These are phyloP conservation scores for Erythrolamprus reginae DNA, from an alignment of 2,113 vertebrate species.

Conservation along the genomic window DNA sequence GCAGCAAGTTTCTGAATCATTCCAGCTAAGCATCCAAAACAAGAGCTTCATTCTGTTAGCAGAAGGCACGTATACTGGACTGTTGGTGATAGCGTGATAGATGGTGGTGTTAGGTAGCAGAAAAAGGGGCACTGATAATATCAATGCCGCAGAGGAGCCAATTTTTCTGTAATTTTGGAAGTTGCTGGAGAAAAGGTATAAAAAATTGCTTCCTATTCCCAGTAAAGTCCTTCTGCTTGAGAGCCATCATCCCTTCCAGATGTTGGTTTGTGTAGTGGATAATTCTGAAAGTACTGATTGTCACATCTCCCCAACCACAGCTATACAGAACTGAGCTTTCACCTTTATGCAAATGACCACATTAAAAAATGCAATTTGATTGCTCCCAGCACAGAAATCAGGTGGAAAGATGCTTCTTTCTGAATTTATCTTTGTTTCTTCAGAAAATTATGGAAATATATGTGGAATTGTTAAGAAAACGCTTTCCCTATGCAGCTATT, in stretches of 20 bases:
- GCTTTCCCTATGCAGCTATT: not conserved
- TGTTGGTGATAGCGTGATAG: not conserved
- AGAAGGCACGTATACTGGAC: not conserved
- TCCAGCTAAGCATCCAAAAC: not conserved
- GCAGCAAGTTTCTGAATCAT: not conserved
- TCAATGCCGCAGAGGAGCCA: not conserved
- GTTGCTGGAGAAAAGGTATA: not conserved
- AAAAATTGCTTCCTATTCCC: not conserved
- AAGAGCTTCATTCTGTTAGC: not conserved
- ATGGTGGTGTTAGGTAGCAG: not conserved
- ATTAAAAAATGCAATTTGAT: slow-evolving; percentile 19
- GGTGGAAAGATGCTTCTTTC: not conserved
- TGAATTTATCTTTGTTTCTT: not conserved
- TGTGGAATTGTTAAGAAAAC: not conserved
- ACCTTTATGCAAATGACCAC: slow-evolving; percentile 19
- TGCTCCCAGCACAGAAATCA: slow-evolving; percentile 2
- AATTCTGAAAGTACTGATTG: not conserved
- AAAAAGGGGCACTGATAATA: not conserved
- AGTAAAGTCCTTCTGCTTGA: not conserved
- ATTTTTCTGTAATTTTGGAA: not conserved
- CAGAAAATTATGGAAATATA: not conserved
- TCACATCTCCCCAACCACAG: not conserved
- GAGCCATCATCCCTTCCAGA: not conserved
- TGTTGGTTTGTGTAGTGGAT: not conserved
- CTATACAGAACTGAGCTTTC: not conserved